These are phyloP conservation scores for Melieria crassipennis DNA, from an alignment of 2,888 invertebrate species.

Conservation along the genomic window DNA sequence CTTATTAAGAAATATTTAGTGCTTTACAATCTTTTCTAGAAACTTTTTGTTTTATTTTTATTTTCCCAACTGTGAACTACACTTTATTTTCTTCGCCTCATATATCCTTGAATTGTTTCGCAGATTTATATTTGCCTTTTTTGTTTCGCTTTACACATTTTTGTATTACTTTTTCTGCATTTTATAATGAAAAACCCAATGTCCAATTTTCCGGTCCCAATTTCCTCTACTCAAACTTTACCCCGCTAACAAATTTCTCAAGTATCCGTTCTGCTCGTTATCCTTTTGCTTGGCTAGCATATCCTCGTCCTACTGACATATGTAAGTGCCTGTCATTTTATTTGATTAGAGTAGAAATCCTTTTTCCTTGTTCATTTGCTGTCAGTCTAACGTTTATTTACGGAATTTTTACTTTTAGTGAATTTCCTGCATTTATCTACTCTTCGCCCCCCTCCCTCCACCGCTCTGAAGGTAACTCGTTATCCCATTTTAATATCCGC, in stretches of 20 bases:
- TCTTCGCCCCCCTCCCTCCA: background rate
- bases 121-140: background rate
- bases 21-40: background rate
- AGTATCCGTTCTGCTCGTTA: constrained; percentile 17
- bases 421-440: background rate
- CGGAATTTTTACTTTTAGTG: background rate
- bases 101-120: too few species aligned
- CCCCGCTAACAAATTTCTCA: background rate
- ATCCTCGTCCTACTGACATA: constrained; percentile 22
- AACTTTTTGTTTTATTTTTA: background rate
- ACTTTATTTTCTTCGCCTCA: too few species aligned
- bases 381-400: constrained; percentile 19
- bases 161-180: background rate
- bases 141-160: background rate
- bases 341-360: background rate
- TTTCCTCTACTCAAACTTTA: background rate
- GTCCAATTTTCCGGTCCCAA: background rate
- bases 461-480: background rate
- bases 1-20: background rate
- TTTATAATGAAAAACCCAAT: background rate
- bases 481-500: background rate
- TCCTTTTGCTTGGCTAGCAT: constrained; percentile 25
- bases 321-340: constrained; percentile 37
- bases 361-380: constrained; percentile 23
- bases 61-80: background rate